These are phyloP conservation scores for Falcunculus frontatus DNA, from an alignment of 2,113 vertebrate genomes.

Conservation along the genomic window DNA sequence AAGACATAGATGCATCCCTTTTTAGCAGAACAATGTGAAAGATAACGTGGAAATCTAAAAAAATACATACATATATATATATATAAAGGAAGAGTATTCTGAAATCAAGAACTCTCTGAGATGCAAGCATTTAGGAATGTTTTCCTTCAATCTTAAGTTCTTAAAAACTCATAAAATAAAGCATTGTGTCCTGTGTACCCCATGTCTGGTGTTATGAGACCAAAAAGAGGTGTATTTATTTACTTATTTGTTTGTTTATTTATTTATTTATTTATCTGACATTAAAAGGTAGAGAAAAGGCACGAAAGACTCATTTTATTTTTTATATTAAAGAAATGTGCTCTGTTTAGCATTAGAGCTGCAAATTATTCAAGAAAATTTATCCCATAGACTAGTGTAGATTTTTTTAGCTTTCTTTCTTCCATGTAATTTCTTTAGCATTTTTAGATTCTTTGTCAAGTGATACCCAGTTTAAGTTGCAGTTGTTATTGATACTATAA, in stretches of 20 bases:
- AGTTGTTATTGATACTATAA: neutral
- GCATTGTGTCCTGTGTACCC: neutral
- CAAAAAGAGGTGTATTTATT: neutral
- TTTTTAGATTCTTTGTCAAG: neutral
- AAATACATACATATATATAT: neutral
- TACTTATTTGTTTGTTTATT: too few species aligned
- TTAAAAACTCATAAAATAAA: neutral
- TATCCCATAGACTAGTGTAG: neutral
- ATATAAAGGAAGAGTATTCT: neutral
- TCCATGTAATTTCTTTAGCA: neutral
- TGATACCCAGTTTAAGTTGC: neutral
- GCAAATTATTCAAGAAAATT: neutral
- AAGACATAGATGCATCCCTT: neutral
- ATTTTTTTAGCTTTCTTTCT: neutral
- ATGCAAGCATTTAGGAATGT: neutral
- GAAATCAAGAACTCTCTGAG: neutral
- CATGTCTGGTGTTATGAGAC: neutral
- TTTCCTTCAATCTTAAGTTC: neutral
- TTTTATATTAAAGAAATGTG: neutral
- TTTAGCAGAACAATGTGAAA: neutral
- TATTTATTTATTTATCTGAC: too few species aligned
- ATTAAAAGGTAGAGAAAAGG: neutral
- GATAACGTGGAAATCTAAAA: neutral
- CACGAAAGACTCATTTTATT: neutral
- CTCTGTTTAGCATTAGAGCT: neutral